Evolutionary conservation across 2,888 invertebrate genomes (phyloP), one percentile per base, ranked within the genome.

Genomic region (Sepioteuthis lessoniana): DNA sequence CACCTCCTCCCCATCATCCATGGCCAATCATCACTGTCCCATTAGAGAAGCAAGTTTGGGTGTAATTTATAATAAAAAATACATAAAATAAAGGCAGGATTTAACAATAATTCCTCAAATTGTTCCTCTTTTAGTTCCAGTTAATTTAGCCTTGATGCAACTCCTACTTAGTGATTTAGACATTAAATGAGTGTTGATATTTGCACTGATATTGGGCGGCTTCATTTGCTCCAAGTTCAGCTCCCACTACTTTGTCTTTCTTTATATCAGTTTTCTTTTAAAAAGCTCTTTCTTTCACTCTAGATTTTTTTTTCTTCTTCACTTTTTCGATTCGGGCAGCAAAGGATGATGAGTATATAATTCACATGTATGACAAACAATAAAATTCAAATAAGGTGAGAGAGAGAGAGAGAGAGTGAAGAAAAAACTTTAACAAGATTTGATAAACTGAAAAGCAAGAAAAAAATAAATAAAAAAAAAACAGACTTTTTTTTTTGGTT

Each of bases 271-370:
- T 1, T 76, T 16, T n/a, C 25, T 76, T 76, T 4, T 35, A 16
- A 35, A 76, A 16, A 76, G 76, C 10, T 76, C n/a, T n/a, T 76
- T 76, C n/a, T 76, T 76, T 19, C n/a, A 76, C 13, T 76, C 13
- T n/a, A 16, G n/a, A 35, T 19, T 76, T n/a, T 76, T n/a, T n/a
- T 16, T 19, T 13, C 13, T 0, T 76, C n/a, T 0, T 35, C n/a
- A n/a, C 76, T 5, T 31, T 60, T 2, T 16, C n/a, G 16, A 76
- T 76, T 76, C 13, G 4, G 76, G n/a, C n/a, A 35, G 76, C 16
- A n/a, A n/a, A 76, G n/a, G 76, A 35, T n/a, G n/a, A 76, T n/a
- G 76, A 76, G n/a, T 76, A 76, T n/a, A n/a, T 76, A 76, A 76
- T 76, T 76, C 55, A 21, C 16, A 16, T 35, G 76, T n/a, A 76